Evolutionary conservation across 2,113 vertebrate species (phyloP).

Genomic region (Maccullochella peelii): DNA sequence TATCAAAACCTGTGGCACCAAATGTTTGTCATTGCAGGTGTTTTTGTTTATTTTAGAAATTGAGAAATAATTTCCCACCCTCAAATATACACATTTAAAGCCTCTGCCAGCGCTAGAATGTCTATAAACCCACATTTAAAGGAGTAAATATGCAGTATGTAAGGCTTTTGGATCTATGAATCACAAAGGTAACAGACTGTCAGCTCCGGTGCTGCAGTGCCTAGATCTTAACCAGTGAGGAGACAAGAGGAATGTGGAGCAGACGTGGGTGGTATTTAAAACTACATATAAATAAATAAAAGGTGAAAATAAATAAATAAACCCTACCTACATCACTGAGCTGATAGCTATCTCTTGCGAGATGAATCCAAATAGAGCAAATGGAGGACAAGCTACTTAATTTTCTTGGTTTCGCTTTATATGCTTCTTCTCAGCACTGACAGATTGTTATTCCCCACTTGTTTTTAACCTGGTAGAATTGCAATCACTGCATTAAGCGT

Average conservation of each 20-base stretch:
- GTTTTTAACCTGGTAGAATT: constrained; percentile 37
- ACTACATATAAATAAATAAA: constrained; percentile 84
- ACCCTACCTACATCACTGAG: constrained; percentile 71
- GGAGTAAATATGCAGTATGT: constrained; percentile 75
- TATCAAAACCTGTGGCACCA: constrained; percentile 5
- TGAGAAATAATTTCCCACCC: neutral
- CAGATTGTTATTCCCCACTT: constrained; percentile 49
- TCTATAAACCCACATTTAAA: constrained; percentile 71
- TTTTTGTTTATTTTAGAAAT: constrained; percentile 32
- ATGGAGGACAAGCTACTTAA: constrained; percentile 68
- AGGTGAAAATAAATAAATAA: constrained; percentile 80
- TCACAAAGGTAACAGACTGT: constrained; percentile 82
- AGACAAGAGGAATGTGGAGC: constrained; percentile 79
- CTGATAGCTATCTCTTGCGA: constrained; percentile 73
- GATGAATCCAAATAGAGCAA: constrained; percentile 71
- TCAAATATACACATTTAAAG: constrained; percentile 29
- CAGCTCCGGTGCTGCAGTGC: constrained; percentile 73
- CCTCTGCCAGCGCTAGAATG: constrained; percentile 50
- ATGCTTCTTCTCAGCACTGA: constrained; percentile 4
- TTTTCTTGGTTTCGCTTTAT: constrained; percentile 58
- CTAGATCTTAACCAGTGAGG: constrained; percentile 74
- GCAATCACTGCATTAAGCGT: neutral
- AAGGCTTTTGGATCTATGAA: constrained; percentile 77
- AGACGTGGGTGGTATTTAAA: constrained; percentile 85
- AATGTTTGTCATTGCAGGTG: neutral